Base-by-base conservation (phyloP, 2,888 invertebrate species). In the Idaea dimidiata region DNA sequence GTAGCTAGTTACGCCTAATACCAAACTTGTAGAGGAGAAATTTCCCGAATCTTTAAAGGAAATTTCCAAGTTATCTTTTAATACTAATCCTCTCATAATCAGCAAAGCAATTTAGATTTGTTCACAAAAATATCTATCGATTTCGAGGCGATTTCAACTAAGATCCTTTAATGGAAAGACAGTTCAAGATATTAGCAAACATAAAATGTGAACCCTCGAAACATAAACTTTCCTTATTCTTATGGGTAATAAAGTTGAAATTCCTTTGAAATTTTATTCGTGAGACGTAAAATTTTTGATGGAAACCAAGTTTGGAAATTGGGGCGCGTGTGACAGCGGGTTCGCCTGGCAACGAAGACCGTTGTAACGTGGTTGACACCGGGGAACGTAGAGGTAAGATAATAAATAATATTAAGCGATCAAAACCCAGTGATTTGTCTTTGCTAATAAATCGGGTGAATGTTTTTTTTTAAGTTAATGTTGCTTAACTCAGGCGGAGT, bases 151-250 rank as follows among this genome's bases (percentile, higher is more conserved):
- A 43, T 43, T 43, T 43, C 43, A 43, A 43, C 43, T 43, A 14
- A 43, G 43, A 43, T 43, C 43, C 43, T 43, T 43, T 43, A 43
- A 43, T 43, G 43, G 43, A 43, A 72, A 80, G 78, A 79, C 80
- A 77, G 80, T 79, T 77, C 73, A 59, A 72, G 77, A 78, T 79
- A 78, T 76, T 74, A 76, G 77, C 79, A 79, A 75, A 76, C 31
- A 63, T 74, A 71, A 31, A 31, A 10, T 31, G 68, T 63, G 64
- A 54, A 60, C 10, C 61, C 62, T 43, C 17, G 57, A 64, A 62
- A 43, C 61, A 57, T 58, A 33, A 55, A 32, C 7, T 18, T 62
- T 24, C 16, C 61, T 73, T 72, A 61, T 69, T 62, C 2, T 0
- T 14, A 17, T 14, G 4, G 58, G 1, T 43, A 16, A 53, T 72